A percentile compares a stretch with the other conserved stretches of the same genome.
phyloP scores from a whole-genome alignment of 2,888 invertebrate genomes.

The Hirtodrosophila alboralis region DNA sequence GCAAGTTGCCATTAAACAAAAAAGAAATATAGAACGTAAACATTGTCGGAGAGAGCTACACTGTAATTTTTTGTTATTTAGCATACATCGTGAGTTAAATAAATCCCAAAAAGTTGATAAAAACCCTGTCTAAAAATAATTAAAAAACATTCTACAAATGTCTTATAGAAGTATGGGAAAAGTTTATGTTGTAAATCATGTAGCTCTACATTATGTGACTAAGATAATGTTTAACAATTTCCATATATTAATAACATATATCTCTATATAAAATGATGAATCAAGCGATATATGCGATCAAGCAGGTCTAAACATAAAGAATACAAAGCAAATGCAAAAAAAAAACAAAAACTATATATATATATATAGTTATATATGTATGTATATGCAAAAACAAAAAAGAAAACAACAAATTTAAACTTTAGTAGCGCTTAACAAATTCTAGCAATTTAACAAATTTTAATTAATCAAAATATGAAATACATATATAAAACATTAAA shows the following conservation, averaged over 20 bases:
- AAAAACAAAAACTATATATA: slow-evolving; percentile 42
- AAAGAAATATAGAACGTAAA: not conserved
- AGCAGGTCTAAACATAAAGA: slow-evolving; percentile 3
- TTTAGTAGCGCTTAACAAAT: slow-evolving; percentile 81
- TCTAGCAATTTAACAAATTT: slow-evolving; percentile 80
- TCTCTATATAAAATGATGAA: slow-evolving; percentile 11
- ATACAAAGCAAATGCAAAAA: slow-evolving; percentile 37
- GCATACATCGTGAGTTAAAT: too few species aligned
- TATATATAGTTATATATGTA: slow-evolving; percentile 35
- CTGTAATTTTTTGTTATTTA: too few species aligned
- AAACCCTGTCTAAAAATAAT: not conserved
- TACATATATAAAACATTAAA: slow-evolving; percentile 46
- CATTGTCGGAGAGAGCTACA: too few species aligned
- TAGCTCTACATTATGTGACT: slow-evolving; percentile 35
- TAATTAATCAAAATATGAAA: slow-evolving; percentile 76
- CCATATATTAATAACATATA: slow-evolving; percentile 41
- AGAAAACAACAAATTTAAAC: slow-evolving; percentile 76
- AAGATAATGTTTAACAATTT: slow-evolving; percentile 63
- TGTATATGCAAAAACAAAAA: slow-evolving; percentile 51
- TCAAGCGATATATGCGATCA: slow-evolving; percentile 17
- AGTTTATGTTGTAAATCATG: slow-evolving; percentile 54
- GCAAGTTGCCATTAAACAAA: slow-evolving; percentile 22
- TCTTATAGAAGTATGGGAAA: slow-evolving; percentile 23
- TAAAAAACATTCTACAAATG: slow-evolving; percentile 24
- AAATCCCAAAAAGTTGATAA: slow-evolving; percentile 7